Evolutionary conservation across 92 coral and sea anemone species (phyloP).

Genomic region (Meandrina meandrites): DNA sequence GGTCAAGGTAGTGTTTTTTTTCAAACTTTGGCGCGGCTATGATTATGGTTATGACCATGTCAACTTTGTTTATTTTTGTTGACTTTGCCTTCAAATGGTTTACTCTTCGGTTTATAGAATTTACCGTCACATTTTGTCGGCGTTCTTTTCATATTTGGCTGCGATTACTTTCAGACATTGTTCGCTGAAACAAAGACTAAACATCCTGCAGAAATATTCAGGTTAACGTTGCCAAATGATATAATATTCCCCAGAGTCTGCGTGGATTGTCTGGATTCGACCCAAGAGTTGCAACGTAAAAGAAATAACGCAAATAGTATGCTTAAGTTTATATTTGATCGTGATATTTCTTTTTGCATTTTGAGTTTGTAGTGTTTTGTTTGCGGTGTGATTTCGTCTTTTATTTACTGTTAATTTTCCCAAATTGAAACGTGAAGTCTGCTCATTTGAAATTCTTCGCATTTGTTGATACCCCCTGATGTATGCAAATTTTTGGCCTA

Average conservation of each 20-base stretch:
- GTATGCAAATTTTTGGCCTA: neutral
- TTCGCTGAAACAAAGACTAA: neutral
- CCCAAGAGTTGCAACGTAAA: neutral
- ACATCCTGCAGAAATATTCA: neutral
- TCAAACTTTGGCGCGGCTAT: conserved; percentile 19
- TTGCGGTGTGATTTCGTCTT: neutral
- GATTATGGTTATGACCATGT: neutral
- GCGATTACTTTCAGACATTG: neutral
- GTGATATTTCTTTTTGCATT: neutral
- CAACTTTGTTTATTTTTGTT: conserved; percentile 18
- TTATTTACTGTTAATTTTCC: neutral
- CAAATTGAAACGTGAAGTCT: neutral
- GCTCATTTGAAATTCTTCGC: neutral
- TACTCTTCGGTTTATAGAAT: neutral
- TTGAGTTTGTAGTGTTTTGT: neutral
- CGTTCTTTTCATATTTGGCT: neutral
- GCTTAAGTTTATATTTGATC: neutral
- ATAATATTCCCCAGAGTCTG: neutral
- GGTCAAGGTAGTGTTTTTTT: neutral
- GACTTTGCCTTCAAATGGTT: neutral
- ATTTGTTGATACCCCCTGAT: neutral
- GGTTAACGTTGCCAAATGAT: neutral
- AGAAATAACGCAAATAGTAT: neutral
- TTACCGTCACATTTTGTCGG: neutral
- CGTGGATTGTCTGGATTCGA: neutral